Conservation (phyloP, 2,888 invertebrate species). For the Parelbella ahira region DNA sequence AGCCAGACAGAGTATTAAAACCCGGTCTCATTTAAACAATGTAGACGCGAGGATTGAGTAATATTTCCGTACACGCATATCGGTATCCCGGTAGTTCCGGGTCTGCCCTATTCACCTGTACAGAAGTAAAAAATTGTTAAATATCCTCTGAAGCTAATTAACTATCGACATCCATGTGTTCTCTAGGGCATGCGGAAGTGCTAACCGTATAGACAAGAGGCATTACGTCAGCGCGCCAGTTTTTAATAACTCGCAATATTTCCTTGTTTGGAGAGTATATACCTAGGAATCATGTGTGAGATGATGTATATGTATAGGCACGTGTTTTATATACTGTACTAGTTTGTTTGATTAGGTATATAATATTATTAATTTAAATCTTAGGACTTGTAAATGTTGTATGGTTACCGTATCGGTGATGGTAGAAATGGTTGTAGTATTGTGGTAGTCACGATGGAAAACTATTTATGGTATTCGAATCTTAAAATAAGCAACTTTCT, state of each 20-base stretch:
- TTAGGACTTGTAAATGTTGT: no score
- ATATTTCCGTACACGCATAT: conserved; percentile 57
- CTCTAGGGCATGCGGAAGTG: conserved; percentile 72
- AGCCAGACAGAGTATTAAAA: conserved; percentile 56
- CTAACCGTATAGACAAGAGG: conserved; percentile 53
- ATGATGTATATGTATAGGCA: no score
- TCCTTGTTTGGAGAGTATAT: conserved; percentile 64
- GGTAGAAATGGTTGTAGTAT: no score
- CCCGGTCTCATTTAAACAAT: conserved; percentile 71
- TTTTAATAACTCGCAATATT: conserved; percentile 75
- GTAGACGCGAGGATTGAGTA: conserved; percentile 39
- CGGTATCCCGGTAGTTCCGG: conserved; percentile 47
- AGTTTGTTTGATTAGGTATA: no score
- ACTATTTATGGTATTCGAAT: no score
- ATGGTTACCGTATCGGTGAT: no score
- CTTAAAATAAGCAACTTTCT: no score
- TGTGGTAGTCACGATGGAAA: no score
- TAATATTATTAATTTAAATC: no score
- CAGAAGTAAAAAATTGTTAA: conserved; percentile 28
- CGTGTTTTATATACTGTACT: no score
- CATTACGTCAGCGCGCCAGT: conserved; percentile 76
- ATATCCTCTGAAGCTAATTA: conserved; percentile 5
- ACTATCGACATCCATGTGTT: conserved; percentile 22
- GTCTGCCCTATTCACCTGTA: conserved; percentile 32
- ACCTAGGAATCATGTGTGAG: conserved; percentile 21